These are phyloP conservation scores for Helleia helle DNA, from an alignment of 2,888 invertebrate genomes.

Conservation along the genomic window DNA sequence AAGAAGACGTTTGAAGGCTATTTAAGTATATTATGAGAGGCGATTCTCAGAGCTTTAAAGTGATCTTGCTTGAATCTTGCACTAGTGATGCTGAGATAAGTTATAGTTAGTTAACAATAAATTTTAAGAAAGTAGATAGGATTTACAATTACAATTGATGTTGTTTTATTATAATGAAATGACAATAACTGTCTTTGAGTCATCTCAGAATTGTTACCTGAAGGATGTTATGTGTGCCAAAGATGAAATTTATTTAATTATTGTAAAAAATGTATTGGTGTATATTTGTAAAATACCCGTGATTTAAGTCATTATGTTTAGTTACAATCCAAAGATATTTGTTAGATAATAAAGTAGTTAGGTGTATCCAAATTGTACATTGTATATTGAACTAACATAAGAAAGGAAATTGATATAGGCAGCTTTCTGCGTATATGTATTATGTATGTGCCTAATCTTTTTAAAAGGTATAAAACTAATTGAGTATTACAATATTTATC, in stretches of 20 bases:
- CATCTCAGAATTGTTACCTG: slow-evolving; percentile 18
- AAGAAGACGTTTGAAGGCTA: no score
- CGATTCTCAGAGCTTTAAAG: slow-evolving; percentile 23
- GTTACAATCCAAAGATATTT: slow-evolving; percentile 3
- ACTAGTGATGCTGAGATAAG: slow-evolving; percentile 10
- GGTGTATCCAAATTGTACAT: neutral
- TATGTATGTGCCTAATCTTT: slow-evolving; percentile 5
- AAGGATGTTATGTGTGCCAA: slow-evolving; percentile 30
- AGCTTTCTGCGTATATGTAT: slow-evolving; percentile 3
- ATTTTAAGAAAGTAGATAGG: slow-evolving; percentile 13
- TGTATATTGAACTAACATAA: neutral
- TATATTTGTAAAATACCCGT: no score
- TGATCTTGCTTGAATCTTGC: slow-evolving; percentile 14
- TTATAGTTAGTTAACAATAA: slow-evolving; percentile 3
- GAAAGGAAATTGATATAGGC: neutral
- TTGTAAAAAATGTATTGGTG: no score
- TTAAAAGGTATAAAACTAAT: neutral
- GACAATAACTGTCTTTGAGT: slow-evolving; percentile 26
- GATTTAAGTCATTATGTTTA: neutral
- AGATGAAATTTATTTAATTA: slow-evolving; percentile 19
- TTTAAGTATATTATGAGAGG: no score
- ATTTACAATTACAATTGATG: slow-evolving; percentile 9
- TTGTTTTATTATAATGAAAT: slow-evolving; percentile 3
- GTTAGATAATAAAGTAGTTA: neutral
- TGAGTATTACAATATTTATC: neutral